Base-by-base conservation (phyloP, 92 coral and sea anemone genomes). In the Siderastrea siderea region DNA sequence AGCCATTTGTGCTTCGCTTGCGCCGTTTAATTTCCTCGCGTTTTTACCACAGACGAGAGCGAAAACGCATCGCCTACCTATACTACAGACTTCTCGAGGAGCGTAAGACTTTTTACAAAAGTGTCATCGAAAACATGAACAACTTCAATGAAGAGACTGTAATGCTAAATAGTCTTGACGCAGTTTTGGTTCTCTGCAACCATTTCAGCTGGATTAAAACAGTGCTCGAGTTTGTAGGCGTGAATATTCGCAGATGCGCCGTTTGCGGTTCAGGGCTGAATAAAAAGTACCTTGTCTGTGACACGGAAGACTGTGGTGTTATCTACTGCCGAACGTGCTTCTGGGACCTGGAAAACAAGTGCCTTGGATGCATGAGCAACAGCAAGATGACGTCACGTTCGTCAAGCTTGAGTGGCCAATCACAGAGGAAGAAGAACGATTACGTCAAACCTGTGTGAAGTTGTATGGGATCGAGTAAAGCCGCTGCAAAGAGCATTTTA, bases 291-390 rank as follows among this genome's bases (percentile, higher is more conserved):
- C 77, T 94, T 45, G 80, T 84, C 91, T 98, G 99, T 73, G 95
- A 93, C 43, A 95, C 95, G 1, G 96, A 91, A 10, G 94, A 87
- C 60, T 98, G 99, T 65, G 98, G 89, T 55, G 96, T 95, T 11
- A 90, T 96, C 58, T 98, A 98, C 77, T 98, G 99, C 71, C 98
- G 98, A 55, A 96, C 99, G 43, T 98, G 99, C 80, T 98, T 96
- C 89, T 98, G 96, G 94, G 99, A 98, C 67, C 88, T 98, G 85
- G 99, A 96, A 79, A 98, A 93, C 87, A 98, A 96, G 91, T 98
- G 99, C 54, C 81, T 98, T 55, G 98, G 98, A 2, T 95, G 98
- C 71, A 95, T 95, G 98, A 65, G 95, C 75, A 93, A 86, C 69
- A 95, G 98, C 84, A 93, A 95, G 79, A 92, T 95, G 54, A 91